These are phyloP conservation scores for Sminthurinus signatus DNA, from an alignment of 1,140 invertebrate genomes.

Conservation along the genomic window DNA sequence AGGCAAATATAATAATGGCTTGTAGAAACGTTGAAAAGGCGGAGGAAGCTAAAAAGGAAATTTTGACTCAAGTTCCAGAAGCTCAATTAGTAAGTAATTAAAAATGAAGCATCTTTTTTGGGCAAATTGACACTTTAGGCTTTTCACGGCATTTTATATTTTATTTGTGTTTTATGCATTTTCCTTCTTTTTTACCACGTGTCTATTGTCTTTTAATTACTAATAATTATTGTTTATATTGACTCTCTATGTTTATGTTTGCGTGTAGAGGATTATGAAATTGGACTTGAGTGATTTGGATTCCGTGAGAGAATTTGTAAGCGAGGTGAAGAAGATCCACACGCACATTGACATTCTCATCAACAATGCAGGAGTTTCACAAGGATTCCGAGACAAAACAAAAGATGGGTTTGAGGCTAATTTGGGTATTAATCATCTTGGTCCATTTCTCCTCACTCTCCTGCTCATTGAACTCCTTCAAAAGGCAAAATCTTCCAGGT, in stretches of 20 bases:
- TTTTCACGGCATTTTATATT: too few species aligned
- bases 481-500: conserved; percentile 5
- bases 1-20: conserved; percentile 49
- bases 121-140: too few species aligned
- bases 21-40: conserved; percentile 47
- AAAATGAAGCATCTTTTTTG: too few species aligned
- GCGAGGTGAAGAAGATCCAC: conserved; percentile 55
- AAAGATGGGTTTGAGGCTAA: conserved; percentile 45
- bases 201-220: too few species aligned
- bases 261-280: conserved; percentile 49
- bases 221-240: too few species aligned
- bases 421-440: conserved; percentile 45
- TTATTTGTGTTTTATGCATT: too few species aligned
- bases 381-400: conserved; percentile 55
- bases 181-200: too few species aligned
- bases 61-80: neutral
- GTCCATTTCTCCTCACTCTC: conserved; percentile 52
- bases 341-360: conserved; percentile 59
- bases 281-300: conserved; percentile 64
- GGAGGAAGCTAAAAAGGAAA: conserved; percentile 20
- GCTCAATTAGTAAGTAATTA: neutral
- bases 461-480: conserved; percentile 48
- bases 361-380: conserved; percentile 27
- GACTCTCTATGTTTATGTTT: too few species aligned
- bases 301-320: conserved; percentile 64